A percentile compares a stretch with the other conserved stretches of the same genome.
phyloP scores from a whole-genome alignment of 2,113 vertebrate genomes.

The Muntiacus reevesi region DNA sequence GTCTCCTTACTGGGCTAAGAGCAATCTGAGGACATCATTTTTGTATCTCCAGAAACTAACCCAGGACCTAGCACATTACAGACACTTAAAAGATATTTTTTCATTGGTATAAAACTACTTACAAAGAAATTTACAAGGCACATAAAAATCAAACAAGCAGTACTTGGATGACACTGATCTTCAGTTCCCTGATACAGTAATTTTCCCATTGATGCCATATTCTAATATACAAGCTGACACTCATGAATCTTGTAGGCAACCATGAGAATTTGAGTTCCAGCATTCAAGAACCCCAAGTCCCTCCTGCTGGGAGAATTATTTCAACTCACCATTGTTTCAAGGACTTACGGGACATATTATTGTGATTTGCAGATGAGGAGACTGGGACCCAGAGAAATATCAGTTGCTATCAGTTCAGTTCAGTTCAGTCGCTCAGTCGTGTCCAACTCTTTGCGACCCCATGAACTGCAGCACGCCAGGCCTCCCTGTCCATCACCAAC shows the following conservation, averaged over 20 bases:
- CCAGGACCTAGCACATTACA: neutral
- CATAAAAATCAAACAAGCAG: constrained; percentile 2
- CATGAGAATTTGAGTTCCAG: neutral
- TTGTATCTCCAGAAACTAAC: neutral
- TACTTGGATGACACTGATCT: neutral
- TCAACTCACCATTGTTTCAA: neutral
- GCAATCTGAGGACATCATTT: neutral
- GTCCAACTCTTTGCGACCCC: no score
- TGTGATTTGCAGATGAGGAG: neutral
- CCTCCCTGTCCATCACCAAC: no score
- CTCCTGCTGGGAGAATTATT: neutral
- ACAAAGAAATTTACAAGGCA: constrained; percentile 1
- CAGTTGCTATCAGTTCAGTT: neutral
- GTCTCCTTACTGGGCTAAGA: neutral
- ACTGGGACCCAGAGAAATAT: neutral
- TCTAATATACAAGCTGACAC: neutral
- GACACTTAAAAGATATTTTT: neutral
- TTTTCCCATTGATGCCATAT: neutral
- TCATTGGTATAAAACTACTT: neutral
- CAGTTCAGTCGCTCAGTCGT: no score
- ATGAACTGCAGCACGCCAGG: no score
- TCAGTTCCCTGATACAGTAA: neutral
- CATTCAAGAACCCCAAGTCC: neutral
- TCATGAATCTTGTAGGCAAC: neutral
- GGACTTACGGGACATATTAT: neutral